Evolutionary conservation across 64 coral and sea anemone genomes (phyloP).

Genomic region (Stichodactyla helianthus): DNA sequence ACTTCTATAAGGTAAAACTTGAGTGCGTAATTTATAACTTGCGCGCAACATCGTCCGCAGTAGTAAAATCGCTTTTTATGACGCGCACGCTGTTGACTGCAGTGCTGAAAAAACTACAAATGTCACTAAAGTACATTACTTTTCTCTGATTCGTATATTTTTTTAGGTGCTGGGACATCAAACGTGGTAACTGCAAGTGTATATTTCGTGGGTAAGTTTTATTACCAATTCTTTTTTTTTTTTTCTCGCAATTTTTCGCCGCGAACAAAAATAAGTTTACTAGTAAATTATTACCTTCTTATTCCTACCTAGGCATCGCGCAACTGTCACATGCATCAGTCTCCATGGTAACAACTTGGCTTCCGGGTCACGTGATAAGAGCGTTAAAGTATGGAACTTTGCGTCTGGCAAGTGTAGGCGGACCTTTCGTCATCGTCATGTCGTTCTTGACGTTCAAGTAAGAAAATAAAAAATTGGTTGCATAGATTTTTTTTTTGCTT

Average conservation of each 20-base stretch:
- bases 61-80: background rate
- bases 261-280: background rate
- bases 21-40: background rate
- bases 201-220: constrained; percentile 88
- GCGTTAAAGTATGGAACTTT: constrained; percentile 99
- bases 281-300: background rate
- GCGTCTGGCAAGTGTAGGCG: constrained; percentile 79
- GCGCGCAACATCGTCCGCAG: background rate
- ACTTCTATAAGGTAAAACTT: constrained; percentile 83
- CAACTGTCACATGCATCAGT: constrained; percentile 77
- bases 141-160: background rate
- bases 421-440: constrained; percentile 94
- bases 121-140: too few relatives aligned
- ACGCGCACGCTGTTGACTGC: background rate
- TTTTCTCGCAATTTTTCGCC: background rate
- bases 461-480: constrained; percentile 5
- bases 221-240: background rate
- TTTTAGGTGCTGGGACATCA: constrained; percentile 91
- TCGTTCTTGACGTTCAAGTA: constrained; percentile 85
- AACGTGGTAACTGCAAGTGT: constrained; percentile 79
- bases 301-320: constrained; percentile 52
- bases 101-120: background rate
- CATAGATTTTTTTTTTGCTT: background rate
- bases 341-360: constrained; percentile 78
- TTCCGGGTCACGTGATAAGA: constrained; percentile 94